These are phyloP conservation scores for Limnephilus rhombicus DNA, from an alignment of 2,888 invertebrate species.

Conservation along the genomic window DNA sequence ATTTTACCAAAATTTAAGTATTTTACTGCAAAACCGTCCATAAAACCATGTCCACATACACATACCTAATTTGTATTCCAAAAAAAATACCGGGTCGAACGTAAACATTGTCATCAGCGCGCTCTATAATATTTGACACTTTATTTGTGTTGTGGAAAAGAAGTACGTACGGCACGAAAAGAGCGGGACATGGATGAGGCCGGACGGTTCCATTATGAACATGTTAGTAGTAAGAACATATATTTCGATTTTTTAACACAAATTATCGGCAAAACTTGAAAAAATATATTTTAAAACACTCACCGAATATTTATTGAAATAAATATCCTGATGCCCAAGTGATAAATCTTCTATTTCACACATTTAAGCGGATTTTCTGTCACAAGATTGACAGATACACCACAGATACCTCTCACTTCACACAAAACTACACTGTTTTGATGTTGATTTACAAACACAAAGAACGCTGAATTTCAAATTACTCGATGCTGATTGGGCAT, in stretches of 20 bases:
- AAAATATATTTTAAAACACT: constrained; percentile 72
- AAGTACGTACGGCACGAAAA: constrained; percentile 56
- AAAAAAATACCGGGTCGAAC: constrained; percentile 18
- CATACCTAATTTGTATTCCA: background rate
- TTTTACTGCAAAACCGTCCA: background rate
- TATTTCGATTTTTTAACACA: constrained; percentile 57
- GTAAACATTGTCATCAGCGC: constrained; percentile 25
- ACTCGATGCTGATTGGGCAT: constrained; percentile 66
- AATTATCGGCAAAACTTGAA: constrained; percentile 27
- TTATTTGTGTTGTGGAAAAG: constrained; percentile 35
- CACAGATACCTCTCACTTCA: constrained; percentile 73
- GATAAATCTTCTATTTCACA: constrained; percentile 85
- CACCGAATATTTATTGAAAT: constrained; percentile 83
- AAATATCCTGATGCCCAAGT: constrained; percentile 82
- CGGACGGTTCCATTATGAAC: constrained; percentile 65
- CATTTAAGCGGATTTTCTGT: constrained; percentile 78
- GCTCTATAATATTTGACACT: constrained; percentile 43
- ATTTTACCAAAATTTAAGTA: background rate
- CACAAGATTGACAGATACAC: constrained; percentile 78
- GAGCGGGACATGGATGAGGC: constrained; percentile 64
- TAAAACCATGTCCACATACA: background rate
- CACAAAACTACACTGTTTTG: constrained; percentile 77
- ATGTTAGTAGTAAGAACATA: constrained; percentile 57
- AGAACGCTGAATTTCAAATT: constrained; percentile 76
- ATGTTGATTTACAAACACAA: constrained; percentile 74